Conservation (phyloP, 2,797 vertebrate species). For the Phataginus tricuspis region DNA sequence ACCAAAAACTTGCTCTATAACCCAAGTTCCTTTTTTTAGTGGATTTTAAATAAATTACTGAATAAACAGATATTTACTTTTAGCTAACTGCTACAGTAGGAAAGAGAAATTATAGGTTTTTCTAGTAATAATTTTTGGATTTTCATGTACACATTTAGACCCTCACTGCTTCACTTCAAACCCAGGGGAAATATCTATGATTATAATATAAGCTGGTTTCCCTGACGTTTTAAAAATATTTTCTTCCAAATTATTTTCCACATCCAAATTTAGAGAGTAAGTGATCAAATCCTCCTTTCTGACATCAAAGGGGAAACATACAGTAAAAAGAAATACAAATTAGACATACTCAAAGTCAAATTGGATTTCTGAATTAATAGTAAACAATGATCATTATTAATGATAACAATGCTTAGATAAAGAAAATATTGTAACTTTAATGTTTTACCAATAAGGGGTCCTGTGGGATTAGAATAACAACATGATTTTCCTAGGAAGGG, state of each 20-base stretch:
- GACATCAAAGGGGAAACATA: neutral
- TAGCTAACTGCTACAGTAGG: slow-evolving; percentile 28
- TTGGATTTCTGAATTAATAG: neutral
- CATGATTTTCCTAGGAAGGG: neutral
- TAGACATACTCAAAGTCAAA: neutral
- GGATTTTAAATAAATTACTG: slow-evolving; percentile 75
- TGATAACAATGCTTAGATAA: neutral
- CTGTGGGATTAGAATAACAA: neutral
- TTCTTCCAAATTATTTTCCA: slow-evolving; percentile 55
- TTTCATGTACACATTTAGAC: slow-evolving; percentile 53
- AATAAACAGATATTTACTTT: slow-evolving; percentile 79
- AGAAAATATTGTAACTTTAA: neutral
- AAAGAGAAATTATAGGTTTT: slow-evolving; percentile 67
- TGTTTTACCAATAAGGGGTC: neutral
- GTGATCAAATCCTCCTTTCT: slow-evolving; percentile 22
- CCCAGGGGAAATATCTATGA: slow-evolving; percentile 50
- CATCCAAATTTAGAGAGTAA: slow-evolving; percentile 61
- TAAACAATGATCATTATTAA: neutral
- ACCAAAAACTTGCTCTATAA: slow-evolving; percentile 70
- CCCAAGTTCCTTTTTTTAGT: slow-evolving; percentile 69
- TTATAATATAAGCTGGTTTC: slow-evolving; percentile 44
- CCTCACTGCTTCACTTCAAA: slow-evolving; percentile 53
- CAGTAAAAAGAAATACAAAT: neutral
- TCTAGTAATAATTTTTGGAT: slow-evolving; percentile 71
- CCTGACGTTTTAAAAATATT: slow-evolving; percentile 67